Percentiles rank a stretch among this genome's conserved stretches.
Conservation (phyloP, 2,888 invertebrate species). For the Agrenia bidenticulata region DNA sequence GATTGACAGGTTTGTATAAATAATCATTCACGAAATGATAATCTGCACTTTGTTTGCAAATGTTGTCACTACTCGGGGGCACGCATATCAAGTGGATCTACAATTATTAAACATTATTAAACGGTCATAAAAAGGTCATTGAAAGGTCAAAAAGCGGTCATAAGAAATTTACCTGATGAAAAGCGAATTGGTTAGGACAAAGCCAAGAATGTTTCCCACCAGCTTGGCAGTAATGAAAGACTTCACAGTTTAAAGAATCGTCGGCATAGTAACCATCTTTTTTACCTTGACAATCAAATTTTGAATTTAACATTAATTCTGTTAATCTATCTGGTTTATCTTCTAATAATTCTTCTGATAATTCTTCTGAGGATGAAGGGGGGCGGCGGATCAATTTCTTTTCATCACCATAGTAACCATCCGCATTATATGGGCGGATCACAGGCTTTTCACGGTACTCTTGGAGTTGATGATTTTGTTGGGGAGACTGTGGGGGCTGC, state of each 20-base stretch:
- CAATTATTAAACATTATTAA: background rate
- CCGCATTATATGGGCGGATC: too few relatives aligned
- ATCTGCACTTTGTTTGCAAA: conserved; percentile 80
- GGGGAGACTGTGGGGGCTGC: too few relatives aligned
- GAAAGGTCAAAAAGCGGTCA: background rate
- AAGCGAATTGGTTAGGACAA: conserved; percentile 85
- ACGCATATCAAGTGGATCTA: conserved; percentile 91
- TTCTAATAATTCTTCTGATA: too few relatives aligned
- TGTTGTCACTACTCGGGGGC: conserved; percentile 85
- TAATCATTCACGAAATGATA: conserved; percentile 92
- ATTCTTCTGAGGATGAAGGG: too few relatives aligned
- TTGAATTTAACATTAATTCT: conserved; percentile 75
- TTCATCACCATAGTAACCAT: too few relatives aligned
- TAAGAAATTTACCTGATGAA: conserved; percentile 70
- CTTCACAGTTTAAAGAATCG: conserved; percentile 82
- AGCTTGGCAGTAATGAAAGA: conserved; percentile 91
- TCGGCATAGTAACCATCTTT: conserved; percentile 90
- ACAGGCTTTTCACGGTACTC: too few relatives aligned
- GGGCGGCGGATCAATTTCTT: too few relatives aligned
- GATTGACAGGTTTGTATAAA: conserved; percentile 82
- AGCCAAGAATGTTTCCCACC: conserved; percentile 87
- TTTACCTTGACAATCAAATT: conserved; percentile 76
- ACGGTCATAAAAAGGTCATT: too few relatives aligned
- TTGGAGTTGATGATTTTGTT: too few relatives aligned
- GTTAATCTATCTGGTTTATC: conserved; percentile 83